Evolutionary conservation across 1,140 invertebrate genomes (phyloP).

Genomic region (Lepidotrigona ventralis): DNA sequence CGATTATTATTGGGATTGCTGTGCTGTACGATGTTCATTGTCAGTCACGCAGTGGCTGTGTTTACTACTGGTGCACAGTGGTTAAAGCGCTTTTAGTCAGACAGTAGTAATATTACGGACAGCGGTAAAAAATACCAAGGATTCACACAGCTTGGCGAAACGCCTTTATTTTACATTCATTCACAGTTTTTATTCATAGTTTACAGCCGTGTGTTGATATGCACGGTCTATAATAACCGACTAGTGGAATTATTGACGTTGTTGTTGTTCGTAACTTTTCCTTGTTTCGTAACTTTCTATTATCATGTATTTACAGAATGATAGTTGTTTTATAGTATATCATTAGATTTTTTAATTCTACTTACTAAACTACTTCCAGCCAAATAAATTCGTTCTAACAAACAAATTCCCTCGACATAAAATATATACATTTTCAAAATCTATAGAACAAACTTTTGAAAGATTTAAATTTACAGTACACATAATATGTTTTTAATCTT

Average conservation of each 20-base stretch:
- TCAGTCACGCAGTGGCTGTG: conserved; percentile 36
- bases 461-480: background rate
- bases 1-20: conserved; percentile 20
- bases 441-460: background rate
- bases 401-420: background rate
- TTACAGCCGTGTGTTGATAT: no score
- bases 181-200: background rate
- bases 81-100: conserved; percentile 23
- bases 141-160: background rate
- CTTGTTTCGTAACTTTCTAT: background rate
- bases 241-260: background rate
- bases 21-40: background rate
- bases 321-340: background rate
- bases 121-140: background rate
- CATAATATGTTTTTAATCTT: background rate
- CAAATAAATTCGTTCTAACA: background rate
- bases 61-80: conserved; percentile 33
- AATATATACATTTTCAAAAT: background rate
- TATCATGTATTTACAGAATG: background rate
- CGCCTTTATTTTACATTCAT: background rate
- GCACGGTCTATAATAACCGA: background rate
- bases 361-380: background rate
- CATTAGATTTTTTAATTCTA: background rate
- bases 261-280: background rate
- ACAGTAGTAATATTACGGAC: background rate